Conservation (phyloP, 2,888 invertebrate species). For the Tryphoninae sp. region DNA sequence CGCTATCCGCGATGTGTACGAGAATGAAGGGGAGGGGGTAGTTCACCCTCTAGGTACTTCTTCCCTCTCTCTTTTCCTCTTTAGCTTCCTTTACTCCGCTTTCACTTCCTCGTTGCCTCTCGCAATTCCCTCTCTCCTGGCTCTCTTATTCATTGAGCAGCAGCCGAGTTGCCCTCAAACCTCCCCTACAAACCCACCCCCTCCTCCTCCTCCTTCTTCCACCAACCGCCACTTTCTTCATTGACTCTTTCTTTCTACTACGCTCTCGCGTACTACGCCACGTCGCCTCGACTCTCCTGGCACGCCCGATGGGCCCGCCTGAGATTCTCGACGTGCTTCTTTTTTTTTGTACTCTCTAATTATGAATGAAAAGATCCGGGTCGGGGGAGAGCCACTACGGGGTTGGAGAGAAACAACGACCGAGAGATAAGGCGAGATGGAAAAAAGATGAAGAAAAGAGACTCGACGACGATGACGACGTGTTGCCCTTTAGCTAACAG, state of each 20-base stretch:
- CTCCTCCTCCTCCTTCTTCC: conserved; percentile 59
- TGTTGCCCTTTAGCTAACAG: conserved; percentile 21
- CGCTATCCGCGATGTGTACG: conserved; percentile 42
- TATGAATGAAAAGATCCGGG: conserved; percentile 80
- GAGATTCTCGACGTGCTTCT: conserved; percentile 29
- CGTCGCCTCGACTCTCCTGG: conserved; percentile 64
- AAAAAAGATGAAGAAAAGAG: conserved; percentile 40
- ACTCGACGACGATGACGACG: conserved; percentile 41
- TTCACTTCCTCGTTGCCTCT: conserved; percentile 65
- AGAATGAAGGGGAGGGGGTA: conserved; percentile 35
- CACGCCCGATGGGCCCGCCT: conserved; percentile 59
- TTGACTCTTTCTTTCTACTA: conserved; percentile 82
- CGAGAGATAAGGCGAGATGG: conserved; percentile 55
- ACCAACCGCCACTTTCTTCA: conserved; percentile 78
- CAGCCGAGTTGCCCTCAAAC: conserved; percentile 59
- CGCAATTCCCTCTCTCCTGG: conserved; percentile 50
- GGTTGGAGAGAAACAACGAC: conserved; percentile 78
- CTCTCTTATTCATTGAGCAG: conserved; percentile 80
- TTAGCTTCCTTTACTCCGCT: conserved; percentile 57
- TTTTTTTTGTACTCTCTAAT: conserved; percentile 76
- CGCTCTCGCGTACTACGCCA: conserved; percentile 79
- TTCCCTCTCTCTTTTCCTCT: conserved; percentile 52
- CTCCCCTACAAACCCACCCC: conserved; percentile 55
- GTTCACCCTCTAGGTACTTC: conserved; percentile 58
- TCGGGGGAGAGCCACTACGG: conserved; percentile 39